Evolutionary conservation across 2,888 invertebrate genomes (phyloP), one percentile per base, ranked within the genome.

Genomic region (Drosophila paranaensis): DNA sequence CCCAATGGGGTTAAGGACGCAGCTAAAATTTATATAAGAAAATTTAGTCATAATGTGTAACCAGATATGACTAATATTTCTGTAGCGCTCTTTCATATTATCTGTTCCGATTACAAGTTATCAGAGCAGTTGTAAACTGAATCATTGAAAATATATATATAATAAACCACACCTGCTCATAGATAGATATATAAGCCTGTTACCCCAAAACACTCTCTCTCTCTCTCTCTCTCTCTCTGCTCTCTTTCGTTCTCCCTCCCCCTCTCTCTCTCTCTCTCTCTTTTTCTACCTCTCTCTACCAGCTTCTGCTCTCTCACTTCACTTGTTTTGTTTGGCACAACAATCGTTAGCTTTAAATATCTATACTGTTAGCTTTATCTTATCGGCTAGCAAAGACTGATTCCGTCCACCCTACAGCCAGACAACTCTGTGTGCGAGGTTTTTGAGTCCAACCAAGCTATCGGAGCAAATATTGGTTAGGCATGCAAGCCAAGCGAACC

Each of bases 381-480:
- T 81, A 86, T 86, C 89, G 50, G 14, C 4, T 40, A 56, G n/a
- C 33, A 42, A 25, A 42, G 73, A 27, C 39, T 54, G 33, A 56
- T 54, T 70, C 43, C 42, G 61, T 40, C 42, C 66, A 60, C 64
- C 55, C 58, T 33, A 64, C 43, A 79, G 61, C 20, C 3, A 27
- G 27, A 27, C 27, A 3, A 27, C 27, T 20, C 20, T 20, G 20
- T 20, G 2, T 20, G 20, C 20, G 63, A 60, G 62, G 68, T 45
- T 67, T 48, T 74, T 68, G 77, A 82, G 74, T 79, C 79, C 73
- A 77, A 77, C 81, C 84, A 83, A 62, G 80, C 74, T 78, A 89
- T 88, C 75, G 85, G 85, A 82, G 89, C 77, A 89, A 86, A 86
- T 89, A 86, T 84, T 88, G 86, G 74, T 82, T 80, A 74, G 79